Evolutionary conservation across 2,888 invertebrate species (phyloP).

Genomic region (Tetragonisca angustula): DNA sequence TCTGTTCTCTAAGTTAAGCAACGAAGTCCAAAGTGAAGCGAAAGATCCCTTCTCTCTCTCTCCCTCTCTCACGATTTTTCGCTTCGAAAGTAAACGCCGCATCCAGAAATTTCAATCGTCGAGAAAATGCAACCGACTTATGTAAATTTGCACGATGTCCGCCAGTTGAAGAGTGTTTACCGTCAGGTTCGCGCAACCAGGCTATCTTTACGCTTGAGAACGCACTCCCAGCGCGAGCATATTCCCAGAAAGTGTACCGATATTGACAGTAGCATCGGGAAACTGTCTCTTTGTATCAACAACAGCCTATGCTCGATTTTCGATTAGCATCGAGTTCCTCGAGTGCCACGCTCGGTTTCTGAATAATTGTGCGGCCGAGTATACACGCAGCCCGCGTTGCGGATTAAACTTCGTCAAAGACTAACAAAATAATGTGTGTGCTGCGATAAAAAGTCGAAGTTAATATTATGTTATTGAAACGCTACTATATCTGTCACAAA

Average conservation of each 20-base stretch:
- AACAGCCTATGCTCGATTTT: not conserved
- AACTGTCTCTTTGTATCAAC: not conserved
- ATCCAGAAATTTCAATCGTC: conserved; percentile 56
- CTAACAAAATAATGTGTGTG: too few relatives aligned
- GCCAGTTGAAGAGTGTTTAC: conserved; percentile 45
- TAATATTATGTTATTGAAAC: too few relatives aligned
- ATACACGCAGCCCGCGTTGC: not conserved
- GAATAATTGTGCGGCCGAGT: not conserved
- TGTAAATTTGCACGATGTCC: conserved; percentile 58
- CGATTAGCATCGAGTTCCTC: not conserved
- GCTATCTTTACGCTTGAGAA: conserved; percentile 6
- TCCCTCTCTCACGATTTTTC: not conserved
- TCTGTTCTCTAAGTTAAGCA: conserved; percentile 44
- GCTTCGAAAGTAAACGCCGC: conserved; percentile 34
- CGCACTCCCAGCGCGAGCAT: not conserved
- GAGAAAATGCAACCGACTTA: conserved; percentile 58
- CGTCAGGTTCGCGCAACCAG: conserved; percentile 35
- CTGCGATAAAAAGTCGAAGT: too few relatives aligned
- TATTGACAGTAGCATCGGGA: conserved; percentile 19
- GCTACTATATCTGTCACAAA: too few relatives aligned
- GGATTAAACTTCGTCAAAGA: not conserved
- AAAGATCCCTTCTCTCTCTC: not conserved
- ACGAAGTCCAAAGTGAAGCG: conserved; percentile 14
- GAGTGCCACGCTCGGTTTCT: not conserved
- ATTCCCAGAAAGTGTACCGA: conserved; percentile 12